Base-by-base conservation (phyloP, 1,140 invertebrate genomes). In the Lordiphosa clarofinis region DNA sequence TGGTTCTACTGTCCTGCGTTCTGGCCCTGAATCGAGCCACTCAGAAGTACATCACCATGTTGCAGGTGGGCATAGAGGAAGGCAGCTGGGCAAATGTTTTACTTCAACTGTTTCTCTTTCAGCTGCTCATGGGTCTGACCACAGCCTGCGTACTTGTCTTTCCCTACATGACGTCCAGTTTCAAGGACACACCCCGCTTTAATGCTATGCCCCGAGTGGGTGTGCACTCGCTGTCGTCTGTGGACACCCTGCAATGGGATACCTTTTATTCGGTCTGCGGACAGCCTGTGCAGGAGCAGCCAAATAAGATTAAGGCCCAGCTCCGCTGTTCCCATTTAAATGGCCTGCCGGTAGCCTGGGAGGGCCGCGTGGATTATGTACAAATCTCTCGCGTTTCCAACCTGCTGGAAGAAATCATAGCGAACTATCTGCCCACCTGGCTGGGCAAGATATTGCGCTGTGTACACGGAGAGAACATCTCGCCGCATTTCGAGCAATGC, bases 231-330 rank as follows among this genome's bases (percentile, higher is more conserved):
- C 37, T 73, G 31, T 39, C 67, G 2, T 64, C 65, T 37, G 56
- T 61, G 13, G 65, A 64, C 38, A 66, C 65, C 9, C 54, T 91
- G 11, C 72, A 87, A 7, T 95, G 94, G 94, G 93, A 95, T 33
- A 91, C 92, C 44, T 95, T 93, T 74, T 92, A 94, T 62, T 92
- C 92, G 35, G 91, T 94, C 46, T 95, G 94, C 75, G 92, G 94
- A 60, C 90, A 92, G 59, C 92, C 93, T 11, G 91, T 93, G 1
- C 93, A 92, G 91, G 91, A 93, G 47, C 91, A 93, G 69, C 88
- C 91, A 4, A 94, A 94, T 46, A 90, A 90, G 4, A 86, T 89
- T 4, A 90, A 91, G 28, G 92, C 93, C 0, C 94, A 95, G 86
- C 89, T 94, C 0, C 92, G 92, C 42, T 96, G 94, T 69, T 90